A percentile compares a stretch with the other conserved stretches of the same genome.
phyloP scores from a whole-genome alignment of 2,888 invertebrate species.

The Aleiodes alternator region DNA sequence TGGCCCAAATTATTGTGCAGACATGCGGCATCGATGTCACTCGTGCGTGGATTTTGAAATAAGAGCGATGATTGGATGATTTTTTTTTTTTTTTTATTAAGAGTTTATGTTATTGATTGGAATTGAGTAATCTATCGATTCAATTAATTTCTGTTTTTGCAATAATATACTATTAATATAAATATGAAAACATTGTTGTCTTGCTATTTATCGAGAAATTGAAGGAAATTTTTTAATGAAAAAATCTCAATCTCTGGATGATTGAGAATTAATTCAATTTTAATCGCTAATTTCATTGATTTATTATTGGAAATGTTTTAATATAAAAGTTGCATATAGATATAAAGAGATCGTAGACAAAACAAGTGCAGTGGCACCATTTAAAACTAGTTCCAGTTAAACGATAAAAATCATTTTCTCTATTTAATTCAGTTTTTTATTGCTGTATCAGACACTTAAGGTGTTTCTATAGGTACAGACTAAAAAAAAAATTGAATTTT shows the following conservation, averaged over 20 bases:
- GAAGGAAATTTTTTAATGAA: neutral
- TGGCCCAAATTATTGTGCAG: neutral
- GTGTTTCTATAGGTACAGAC: too few species aligned
- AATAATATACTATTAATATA: too few species aligned
- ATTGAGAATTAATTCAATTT: neutral
- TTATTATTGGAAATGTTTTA: neutral
- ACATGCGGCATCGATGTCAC: slow-evolving; percentile 17
- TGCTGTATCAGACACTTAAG: too few species aligned
- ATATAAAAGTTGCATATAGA: neutral
- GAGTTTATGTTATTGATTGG: neutral
- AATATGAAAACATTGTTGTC: too few species aligned
- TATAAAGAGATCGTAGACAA: neutral
- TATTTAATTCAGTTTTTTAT: neutral
- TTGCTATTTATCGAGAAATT: neutral
- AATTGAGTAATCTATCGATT: too few species aligned
- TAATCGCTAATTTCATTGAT: neutral
- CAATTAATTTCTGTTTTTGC: too few species aligned
- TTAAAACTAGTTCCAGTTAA: neutral
- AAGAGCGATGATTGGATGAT: neutral
- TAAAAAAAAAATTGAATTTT: too few species aligned
- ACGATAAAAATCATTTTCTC: slow-evolving; percentile 4
- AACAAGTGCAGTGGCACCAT: neutral
- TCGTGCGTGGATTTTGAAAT: neutral
- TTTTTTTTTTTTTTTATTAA: neutral
- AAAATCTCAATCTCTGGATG: neutral